Evolutionary conservation across 1,140 invertebrate species (phyloP).

Genomic region (Calephelis nemesis): DNA sequence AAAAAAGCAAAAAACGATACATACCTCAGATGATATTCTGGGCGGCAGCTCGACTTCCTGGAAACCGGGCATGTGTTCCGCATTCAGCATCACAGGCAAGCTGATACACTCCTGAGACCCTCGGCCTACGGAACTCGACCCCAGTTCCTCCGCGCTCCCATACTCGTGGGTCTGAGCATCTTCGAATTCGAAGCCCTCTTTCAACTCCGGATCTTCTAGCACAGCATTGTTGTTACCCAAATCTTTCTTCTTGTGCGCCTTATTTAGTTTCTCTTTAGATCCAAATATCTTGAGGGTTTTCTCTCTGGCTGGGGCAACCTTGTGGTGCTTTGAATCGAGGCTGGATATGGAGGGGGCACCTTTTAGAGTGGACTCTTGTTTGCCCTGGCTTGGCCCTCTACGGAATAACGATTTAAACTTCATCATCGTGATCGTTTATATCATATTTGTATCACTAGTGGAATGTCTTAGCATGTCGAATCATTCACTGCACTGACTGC

Average conservation of each 20-base stretch:
- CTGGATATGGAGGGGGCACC: constrained; percentile 78
- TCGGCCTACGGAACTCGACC: constrained; percentile 52
- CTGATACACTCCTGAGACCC: constrained; percentile 74
- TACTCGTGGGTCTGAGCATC: constrained; percentile 53
- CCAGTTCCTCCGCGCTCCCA: constrained; percentile 67
- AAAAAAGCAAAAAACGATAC: constrained; percentile 22
- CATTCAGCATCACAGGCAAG: constrained; percentile 64
- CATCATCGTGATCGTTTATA: constrained; percentile 83
- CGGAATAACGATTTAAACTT: constrained; percentile 90
- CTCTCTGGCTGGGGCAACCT: constrained; percentile 75
- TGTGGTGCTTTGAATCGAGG: constrained; percentile 79
- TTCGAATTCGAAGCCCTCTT: constrained; percentile 54
- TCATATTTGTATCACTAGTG: constrained; percentile 60
- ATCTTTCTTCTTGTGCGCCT: constrained; percentile 71
- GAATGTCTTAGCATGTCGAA: constrained; percentile 44
- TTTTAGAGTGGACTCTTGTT: constrained; percentile 66
- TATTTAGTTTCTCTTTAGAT: constrained; percentile 75
- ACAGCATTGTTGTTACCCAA: constrained; percentile 70
- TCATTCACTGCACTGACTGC: constrained; percentile 41
- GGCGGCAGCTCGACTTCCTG: constrained; percentile 66
- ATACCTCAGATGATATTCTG: constrained; percentile 64
- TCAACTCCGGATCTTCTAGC: constrained; percentile 60
- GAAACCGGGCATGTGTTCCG: constrained; percentile 68
- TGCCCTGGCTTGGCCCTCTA: constrained; percentile 82
- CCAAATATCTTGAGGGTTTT: constrained; percentile 73